Evolutionary conservation across 1,140 invertebrate genomes (phyloP).

Genomic region (Macrosteles quadrilineatus): DNA sequence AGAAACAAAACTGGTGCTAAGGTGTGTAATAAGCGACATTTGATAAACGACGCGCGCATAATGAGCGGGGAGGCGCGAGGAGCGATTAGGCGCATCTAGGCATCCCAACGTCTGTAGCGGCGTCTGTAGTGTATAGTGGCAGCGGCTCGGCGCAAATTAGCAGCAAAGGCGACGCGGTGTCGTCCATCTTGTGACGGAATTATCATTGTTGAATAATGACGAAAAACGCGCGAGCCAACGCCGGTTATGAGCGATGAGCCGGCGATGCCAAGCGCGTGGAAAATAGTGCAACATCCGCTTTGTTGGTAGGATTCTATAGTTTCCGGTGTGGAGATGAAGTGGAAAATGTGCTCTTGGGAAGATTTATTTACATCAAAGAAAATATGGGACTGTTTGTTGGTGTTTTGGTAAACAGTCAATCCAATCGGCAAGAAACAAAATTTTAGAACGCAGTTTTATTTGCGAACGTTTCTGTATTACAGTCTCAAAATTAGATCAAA

Average conservation of each 20-base stretch:
- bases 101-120: neutral
- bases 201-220: constrained; percentile 29
- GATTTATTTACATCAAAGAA: too few species aligned
- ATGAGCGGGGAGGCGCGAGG: constrained; percentile 8
- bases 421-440: too few species aligned
- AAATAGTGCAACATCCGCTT: too few species aligned
- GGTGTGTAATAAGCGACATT: constrained; percentile 12
- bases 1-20: neutral
- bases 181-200: neutral
- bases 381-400: too few species aligned
- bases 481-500: too few species aligned
- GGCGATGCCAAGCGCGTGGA: neutral
- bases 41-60: neutral
- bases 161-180: constrained; percentile 12
- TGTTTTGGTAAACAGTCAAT: too few species aligned
- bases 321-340: too few species aligned
- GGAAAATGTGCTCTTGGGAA: too few species aligned
- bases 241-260: neutral
- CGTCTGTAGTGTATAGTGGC: too few species aligned
- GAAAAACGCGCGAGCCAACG: neutral
- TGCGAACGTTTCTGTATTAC: too few species aligned
- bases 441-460: too few species aligned
- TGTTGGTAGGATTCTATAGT: too few species aligned
- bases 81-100: constrained; percentile 9
- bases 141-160: constrained; percentile 25